Conservation (phyloP, 2,888 invertebrate genomes). For the Heliconius sara region DNA sequence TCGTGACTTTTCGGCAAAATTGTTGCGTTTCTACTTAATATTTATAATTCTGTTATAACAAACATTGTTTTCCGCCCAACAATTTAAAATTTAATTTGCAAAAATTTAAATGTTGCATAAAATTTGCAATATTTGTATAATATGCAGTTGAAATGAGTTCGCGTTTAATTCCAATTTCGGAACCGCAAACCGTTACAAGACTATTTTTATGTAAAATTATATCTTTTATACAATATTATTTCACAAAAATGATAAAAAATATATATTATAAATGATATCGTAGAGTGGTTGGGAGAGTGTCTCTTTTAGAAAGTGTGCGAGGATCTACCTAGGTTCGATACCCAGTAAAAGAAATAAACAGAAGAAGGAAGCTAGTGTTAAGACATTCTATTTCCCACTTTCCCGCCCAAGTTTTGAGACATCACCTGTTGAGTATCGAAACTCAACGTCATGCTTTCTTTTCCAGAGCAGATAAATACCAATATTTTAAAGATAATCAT, state of each 20-base stretch:
- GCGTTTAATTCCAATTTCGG: slow-evolving; percentile 10
- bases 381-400: too few relatives aligned
- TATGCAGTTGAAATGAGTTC: slow-evolving; percentile 22
- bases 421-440: too few relatives aligned
- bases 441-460: too few relatives aligned
- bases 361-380: too few relatives aligned
- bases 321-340: too few relatives aligned
- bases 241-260: neutral
- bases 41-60: neutral
- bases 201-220: slow-evolving; percentile 8
- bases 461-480: too few relatives aligned
- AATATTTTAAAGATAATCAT: too few relatives aligned
- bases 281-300: too few relatives aligned
- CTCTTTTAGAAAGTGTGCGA: too few relatives aligned
- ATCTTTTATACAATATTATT: neutral
- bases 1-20: neutral
- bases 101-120: slow-evolving; percentile 8
- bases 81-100: slow-evolving; percentile 2
- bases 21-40: neutral
- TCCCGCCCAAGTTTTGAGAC: too few relatives aligned
- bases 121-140: slow-evolving; percentile 19
- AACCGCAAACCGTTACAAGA: slow-evolving; percentile 9
- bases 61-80: neutral
- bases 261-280: too few relatives aligned
- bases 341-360: too few relatives aligned